Evolutionary conservation across 2,797 vertebrate species (phyloP).

Genomic region (Tadarida brasiliensis): DNA sequence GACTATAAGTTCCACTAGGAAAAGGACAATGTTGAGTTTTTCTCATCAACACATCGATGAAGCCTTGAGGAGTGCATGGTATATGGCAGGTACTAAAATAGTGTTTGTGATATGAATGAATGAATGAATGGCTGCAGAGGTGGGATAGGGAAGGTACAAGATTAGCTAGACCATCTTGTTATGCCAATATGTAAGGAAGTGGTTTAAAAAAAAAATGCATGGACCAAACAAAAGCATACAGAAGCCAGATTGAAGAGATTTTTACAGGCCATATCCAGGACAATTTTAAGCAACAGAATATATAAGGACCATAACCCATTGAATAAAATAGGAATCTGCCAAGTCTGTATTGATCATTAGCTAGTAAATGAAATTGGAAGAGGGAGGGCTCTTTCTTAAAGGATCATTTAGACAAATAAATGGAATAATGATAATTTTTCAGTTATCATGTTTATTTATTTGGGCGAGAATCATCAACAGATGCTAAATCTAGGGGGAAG

Average conservation of each 20-base stretch:
- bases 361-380: background rate
- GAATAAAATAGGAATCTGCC: background rate
- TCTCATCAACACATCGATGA: background rate
- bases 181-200: background rate
- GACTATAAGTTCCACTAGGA: background rate
- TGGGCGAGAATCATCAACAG: background rate
- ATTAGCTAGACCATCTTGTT: background rate
- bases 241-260: background rate
- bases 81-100: background rate
- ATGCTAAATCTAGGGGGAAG: background rate
- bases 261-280: background rate
- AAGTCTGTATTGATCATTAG: background rate
- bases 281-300: slow-evolving; percentile 25
- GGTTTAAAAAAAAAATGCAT: background rate
- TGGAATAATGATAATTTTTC: background rate
- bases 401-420: slow-evolving; percentile 31
- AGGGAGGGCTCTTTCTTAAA: background rate
- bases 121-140: background rate
- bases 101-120: background rate
- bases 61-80: background rate
- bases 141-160: background rate
- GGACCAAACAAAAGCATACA: background rate
- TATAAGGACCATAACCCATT: background rate
- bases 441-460: background rate
- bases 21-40: background rate